Conservation (phyloP, 2,113 vertebrate genomes). For the Potamarius usumacintae region DNA sequence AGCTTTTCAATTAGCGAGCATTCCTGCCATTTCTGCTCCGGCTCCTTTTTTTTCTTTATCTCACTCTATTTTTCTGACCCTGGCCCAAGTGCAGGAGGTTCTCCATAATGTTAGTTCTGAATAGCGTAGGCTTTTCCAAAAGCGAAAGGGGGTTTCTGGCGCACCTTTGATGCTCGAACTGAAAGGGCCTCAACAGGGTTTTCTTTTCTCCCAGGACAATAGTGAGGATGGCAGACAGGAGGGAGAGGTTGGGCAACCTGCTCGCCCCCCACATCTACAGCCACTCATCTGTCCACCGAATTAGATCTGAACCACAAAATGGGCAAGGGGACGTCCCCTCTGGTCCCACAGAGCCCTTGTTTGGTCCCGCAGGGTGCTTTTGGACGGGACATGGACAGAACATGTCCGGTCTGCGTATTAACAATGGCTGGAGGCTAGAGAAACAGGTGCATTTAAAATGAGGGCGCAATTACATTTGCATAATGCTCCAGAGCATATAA, state of each 20-base stretch:
- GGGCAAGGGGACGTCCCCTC: conserved; percentile 52
- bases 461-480: conserved; percentile 21
- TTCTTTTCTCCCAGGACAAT: conserved; percentile 54
- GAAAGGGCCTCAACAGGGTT: conserved; percentile 57
- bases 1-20: conserved; percentile 53
- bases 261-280: conserved; percentile 14
- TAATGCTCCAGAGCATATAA: conserved; percentile 17
- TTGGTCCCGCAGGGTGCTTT: background rate
- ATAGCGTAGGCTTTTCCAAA: conserved; percentile 51
- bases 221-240: conserved; percentile 48
- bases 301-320: conserved; percentile 54
- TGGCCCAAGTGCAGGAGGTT: conserved; percentile 51
- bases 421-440: conserved; percentile 38
- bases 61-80: conserved; percentile 63
- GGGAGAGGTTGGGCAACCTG: conserved; percentile 47
- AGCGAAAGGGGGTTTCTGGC: conserved; percentile 9
- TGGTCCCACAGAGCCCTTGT: conserved; percentile 18
- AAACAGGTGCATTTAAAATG: conserved; percentile 47
- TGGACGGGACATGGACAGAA: background rate
- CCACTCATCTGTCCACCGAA: conserved; percentile 49
- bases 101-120: conserved; percentile 58
- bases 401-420: conserved; percentile 33
- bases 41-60: conserved; percentile 48
- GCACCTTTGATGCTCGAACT: conserved; percentile 60
- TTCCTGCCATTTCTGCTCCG: conserved; percentile 58